Conservation (phyloP, 2,888 invertebrate species). For the Diplazon laetatorius region DNA sequence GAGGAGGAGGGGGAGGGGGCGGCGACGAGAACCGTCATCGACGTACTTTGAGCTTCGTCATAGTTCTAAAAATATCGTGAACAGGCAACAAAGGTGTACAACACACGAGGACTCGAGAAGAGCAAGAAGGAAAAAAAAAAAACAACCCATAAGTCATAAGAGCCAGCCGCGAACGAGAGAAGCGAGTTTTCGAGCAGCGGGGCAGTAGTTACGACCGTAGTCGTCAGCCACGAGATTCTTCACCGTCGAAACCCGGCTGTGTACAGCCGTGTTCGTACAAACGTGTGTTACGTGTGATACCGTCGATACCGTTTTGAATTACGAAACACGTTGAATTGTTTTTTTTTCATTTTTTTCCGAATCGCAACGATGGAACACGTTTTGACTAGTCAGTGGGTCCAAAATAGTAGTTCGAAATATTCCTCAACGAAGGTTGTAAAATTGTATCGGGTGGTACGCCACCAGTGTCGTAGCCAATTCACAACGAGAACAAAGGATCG, state of each 20-base stretch:
- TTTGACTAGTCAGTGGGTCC: too few relatives aligned
- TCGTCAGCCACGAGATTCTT: slow-evolving; percentile 29
- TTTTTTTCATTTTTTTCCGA: too few relatives aligned
- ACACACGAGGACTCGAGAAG: slow-evolving; percentile 5
- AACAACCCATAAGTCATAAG: not conserved
- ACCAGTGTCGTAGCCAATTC: too few relatives aligned
- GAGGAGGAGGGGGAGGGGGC: too few relatives aligned
- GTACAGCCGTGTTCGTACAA: not conserved
- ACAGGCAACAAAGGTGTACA: slow-evolving; percentile 66
- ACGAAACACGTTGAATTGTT: too few relatives aligned
- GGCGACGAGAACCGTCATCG: slow-evolving; percentile 9
- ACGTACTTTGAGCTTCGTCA: slow-evolving; percentile 61
- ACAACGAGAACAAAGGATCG: too few relatives aligned
- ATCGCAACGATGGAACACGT: too few relatives aligned
- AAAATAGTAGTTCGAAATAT: too few relatives aligned
- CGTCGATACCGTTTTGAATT: too few relatives aligned
- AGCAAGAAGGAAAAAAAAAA: not conserved
- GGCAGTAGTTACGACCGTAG: slow-evolving; percentile 23
- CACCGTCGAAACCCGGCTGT: slow-evolving; percentile 47
- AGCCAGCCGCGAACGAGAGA: not conserved
- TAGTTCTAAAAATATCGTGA: slow-evolving; percentile 69
- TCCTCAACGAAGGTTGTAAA: too few relatives aligned
- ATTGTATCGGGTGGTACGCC: too few relatives aligned
- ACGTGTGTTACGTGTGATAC: too few relatives aligned
- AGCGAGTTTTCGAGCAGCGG: not conserved